Percentiles rank a stretch among this genome's conserved stretches.
Conservation (phyloP, 2,797 vertebrate genomes). For the Anguilla pacifica region DNA sequence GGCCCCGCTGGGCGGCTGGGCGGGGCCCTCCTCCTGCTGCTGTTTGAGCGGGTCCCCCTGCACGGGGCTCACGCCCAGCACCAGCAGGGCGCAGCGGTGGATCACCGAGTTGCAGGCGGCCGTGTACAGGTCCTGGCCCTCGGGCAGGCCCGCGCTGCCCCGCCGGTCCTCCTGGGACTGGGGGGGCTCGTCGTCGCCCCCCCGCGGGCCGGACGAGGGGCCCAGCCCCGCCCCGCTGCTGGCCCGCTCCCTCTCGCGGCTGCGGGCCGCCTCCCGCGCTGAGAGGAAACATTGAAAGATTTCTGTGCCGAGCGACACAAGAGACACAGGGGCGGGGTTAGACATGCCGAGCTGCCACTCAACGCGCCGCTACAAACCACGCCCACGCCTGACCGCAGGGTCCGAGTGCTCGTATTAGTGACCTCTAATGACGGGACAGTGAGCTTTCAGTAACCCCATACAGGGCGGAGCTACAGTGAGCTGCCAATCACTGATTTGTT, state of each 20-base stretch:
- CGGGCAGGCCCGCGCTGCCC: conserved; percentile 81
- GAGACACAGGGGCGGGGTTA: conserved; percentile 68
- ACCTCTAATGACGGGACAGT: background rate
- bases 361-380: background rate
- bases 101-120: conserved; percentile 95
- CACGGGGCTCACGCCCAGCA: conserved; percentile 89
- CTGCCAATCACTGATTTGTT: background rate
- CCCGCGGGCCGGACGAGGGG: conserved; percentile 67
- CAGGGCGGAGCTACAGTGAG: background rate
- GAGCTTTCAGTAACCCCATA: background rate
- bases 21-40: conserved; percentile 76
- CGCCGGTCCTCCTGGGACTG: conserved; percentile 82
- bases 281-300: conserved; percentile 99
- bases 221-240: conserved; percentile 68
- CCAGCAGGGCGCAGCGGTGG: conserved; percentile 91
- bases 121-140: conserved; percentile 94
- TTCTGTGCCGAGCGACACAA: conserved; percentile 86
- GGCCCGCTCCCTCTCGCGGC: conserved; percentile 87
- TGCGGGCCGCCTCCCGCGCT: conserved; percentile 93
- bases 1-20: conserved; percentile 66
- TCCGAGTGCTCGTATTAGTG: background rate
- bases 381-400: background rate
- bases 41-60: conserved; percentile 80
- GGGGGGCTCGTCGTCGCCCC: conserved; percentile 77
- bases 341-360: conserved; percentile 41